A percentile compares a stretch with the other conserved stretches of the same genome.
These are phyloP conservation scores for Imbricaverruca yamaguchii DNA, from an alignment of 2,888 invertebrate species.

Conservation along the genomic window DNA sequence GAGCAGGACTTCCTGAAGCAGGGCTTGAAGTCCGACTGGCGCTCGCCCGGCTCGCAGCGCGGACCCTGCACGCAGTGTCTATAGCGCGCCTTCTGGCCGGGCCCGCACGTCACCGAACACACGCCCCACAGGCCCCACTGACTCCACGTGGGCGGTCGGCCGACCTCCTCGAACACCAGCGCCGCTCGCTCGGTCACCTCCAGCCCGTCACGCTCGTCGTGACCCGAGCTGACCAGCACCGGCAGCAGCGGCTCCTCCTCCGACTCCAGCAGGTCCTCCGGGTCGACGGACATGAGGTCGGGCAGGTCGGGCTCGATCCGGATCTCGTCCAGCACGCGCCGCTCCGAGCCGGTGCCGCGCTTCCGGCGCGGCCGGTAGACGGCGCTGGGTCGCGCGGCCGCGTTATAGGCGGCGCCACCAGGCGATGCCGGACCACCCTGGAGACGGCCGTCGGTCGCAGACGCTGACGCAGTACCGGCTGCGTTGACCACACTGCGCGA, in stretches of 20 bases:
- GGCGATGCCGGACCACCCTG: no score
- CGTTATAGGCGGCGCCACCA: no score
- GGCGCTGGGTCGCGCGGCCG: no score
- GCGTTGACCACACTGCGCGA: background rate
- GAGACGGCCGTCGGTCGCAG: no score
- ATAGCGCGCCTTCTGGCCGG: slow-evolving; percentile 7
- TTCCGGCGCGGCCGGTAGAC: background rate
- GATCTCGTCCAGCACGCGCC: slow-evolving; percentile 12
- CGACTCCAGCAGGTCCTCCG: slow-evolving; percentile 13
- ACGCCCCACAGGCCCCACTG: background rate
- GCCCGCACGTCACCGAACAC: slow-evolving; percentile 3
- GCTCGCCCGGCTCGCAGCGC: slow-evolving; percentile 1
- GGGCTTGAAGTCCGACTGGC: slow-evolving; percentile 8
- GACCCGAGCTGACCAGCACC: background rate
- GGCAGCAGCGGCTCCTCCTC: slow-evolving; percentile 8
- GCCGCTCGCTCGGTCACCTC: background rate
- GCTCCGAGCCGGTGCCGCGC: background rate
- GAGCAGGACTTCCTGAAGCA: slow-evolving; percentile 1
- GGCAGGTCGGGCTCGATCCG: background rate
- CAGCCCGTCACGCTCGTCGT: background rate
- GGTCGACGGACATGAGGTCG: background rate
- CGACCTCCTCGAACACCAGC: background rate
- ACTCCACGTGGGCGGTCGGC: background rate
- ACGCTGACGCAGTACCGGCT: background rate
- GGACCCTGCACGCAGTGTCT: slow-evolving; percentile 7